phyloP scores from a whole-genome alignment of 2,888 invertebrate species.

The Ochropleura leucogaster region DNA sequence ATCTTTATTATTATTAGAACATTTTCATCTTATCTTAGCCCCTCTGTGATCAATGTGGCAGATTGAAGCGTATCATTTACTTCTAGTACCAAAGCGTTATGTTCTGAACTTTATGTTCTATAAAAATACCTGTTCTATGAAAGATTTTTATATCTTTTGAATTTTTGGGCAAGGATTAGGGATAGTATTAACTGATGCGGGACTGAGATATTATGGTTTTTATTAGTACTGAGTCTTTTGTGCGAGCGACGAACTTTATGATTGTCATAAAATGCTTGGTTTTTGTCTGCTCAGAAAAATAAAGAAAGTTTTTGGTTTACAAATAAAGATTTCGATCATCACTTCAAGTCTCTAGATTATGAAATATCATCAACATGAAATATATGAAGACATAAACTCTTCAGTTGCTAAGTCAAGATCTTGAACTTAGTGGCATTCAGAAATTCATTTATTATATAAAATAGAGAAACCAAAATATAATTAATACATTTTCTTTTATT shows the following conservation, averaged over 20 bases:
- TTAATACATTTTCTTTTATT: no score
- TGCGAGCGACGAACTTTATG: conserved; percentile 33
- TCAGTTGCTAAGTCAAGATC: background rate
- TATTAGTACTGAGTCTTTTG: conserved; percentile 38
- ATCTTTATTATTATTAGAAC: conserved; percentile 6
- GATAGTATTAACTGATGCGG: conserved; percentile 20
- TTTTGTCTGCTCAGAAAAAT: conserved; percentile 20
- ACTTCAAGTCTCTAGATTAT: background rate
- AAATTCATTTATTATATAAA: background rate
- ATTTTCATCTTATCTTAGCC: conserved; percentile 36
- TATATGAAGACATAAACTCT: background rate
- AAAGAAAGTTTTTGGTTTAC: conserved; percentile 5
- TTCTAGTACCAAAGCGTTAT: conserved; percentile 38
- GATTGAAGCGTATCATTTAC: conserved; percentile 45
- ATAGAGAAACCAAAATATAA: no score
- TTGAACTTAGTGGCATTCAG: background rate
- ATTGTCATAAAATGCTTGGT: conserved; percentile 31
- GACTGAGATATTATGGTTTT: conserved; percentile 39
- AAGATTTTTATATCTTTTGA: conserved; percentile 38
- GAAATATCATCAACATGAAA: background rate
- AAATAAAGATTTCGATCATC: background rate
- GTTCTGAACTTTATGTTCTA: conserved; percentile 41
- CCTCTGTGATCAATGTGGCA: conserved; percentile 42
- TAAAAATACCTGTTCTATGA: conserved; percentile 47
- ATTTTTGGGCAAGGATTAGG: conserved; percentile 39